phyloP scores from a whole-genome alignment of 2,888 invertebrate genomes.

The Ophion ellenae region DNA sequence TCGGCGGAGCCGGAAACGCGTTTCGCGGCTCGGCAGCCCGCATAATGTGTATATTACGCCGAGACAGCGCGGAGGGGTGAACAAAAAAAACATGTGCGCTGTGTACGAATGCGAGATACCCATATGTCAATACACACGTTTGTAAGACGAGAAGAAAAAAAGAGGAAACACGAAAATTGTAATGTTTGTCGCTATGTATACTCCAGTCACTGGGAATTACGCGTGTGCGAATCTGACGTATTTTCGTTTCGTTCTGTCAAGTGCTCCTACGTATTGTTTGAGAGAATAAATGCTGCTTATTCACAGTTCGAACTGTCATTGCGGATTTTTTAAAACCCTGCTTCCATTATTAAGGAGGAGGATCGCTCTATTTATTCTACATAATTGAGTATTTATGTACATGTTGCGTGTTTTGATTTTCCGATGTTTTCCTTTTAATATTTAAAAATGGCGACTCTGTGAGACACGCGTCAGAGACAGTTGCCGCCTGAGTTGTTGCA shows the following conservation, averaged over 20 bases:
- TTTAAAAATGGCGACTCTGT: too few relatives aligned
- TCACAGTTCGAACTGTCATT: constrained; percentile 72
- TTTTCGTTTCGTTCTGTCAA: constrained; percentile 65
- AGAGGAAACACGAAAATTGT: constrained; percentile 61
- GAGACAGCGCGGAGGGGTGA: neutral
- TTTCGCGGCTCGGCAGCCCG: constrained; percentile 1
- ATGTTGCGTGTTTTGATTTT: too few relatives aligned
- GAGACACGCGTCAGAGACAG: too few relatives aligned
- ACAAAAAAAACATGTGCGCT: neutral
- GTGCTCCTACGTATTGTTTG: constrained; percentile 75
- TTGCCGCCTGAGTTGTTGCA: too few relatives aligned
- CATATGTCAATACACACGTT: constrained; percentile 56
- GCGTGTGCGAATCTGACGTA: constrained; percentile 72
- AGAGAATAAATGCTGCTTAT: constrained; percentile 80
- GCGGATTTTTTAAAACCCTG: neutral
- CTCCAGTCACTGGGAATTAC: constrained; percentile 69
- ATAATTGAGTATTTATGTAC: too few relatives aligned
- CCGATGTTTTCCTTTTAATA: too few relatives aligned
- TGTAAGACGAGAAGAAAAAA: constrained; percentile 36
- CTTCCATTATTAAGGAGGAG: neutral
- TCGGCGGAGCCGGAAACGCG: neutral
- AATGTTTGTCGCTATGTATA: constrained; percentile 66
- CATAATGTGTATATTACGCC: constrained; percentile 19
- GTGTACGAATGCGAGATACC: constrained; percentile 46
- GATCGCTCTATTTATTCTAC: too few relatives aligned